Evolutionary conservation across 2,113 vertebrate species (phyloP).

Genomic region (Gymnarchus niloticus): DNA sequence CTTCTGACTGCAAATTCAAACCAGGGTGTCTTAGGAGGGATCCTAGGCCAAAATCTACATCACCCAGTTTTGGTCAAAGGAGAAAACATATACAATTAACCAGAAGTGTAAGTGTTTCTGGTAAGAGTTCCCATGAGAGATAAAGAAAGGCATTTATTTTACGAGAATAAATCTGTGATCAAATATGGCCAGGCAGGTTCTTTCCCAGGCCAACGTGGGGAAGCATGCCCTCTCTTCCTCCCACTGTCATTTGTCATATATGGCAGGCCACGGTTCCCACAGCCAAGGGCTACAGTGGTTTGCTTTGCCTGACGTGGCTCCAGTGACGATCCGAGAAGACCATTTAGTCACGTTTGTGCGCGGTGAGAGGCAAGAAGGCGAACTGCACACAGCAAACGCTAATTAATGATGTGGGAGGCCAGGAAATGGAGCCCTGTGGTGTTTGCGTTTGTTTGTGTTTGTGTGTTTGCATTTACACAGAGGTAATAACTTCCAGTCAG

Average conservation of each 20-base stretch:
- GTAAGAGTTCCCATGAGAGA: neutral
- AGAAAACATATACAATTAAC: neutral
- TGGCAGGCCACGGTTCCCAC: neutral
- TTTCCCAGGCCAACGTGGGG: neutral
- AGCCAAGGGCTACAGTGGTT: neutral
- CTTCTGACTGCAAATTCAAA: neutral
- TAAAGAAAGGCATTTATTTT: neutral
- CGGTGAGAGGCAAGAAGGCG: neutral
- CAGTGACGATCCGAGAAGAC: neutral
- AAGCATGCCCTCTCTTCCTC: neutral
- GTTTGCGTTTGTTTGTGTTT: neutral
- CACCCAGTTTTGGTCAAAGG: too few species aligned
- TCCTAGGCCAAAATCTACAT: neutral
- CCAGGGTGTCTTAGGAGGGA: neutral
- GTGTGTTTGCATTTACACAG: neutral
- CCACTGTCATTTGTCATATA: neutral
- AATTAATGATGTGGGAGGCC: neutral
- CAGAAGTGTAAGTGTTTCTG: neutral
- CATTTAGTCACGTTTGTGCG: neutral
- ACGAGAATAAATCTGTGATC: constrained; percentile 10
- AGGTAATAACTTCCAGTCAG: neutral
- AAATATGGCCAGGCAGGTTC: neutral
- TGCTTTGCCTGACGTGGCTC: neutral
- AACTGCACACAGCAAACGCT: neutral
- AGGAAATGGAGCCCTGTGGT: neutral